Evolutionary conservation across 1,140 invertebrate genomes (phyloP).

Genomic region (Camponotus vicinus): DNA sequence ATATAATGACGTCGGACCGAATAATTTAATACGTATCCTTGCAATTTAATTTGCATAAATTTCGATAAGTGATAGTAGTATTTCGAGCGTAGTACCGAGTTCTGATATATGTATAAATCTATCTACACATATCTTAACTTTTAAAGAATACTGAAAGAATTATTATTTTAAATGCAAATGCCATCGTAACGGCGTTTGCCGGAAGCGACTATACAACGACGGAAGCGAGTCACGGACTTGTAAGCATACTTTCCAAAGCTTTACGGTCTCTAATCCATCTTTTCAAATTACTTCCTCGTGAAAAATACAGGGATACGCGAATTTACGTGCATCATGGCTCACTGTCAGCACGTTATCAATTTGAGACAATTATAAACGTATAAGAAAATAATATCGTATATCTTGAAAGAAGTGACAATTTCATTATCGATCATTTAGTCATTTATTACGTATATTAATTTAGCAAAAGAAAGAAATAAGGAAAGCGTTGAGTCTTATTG

Average conservation of each 20-base stretch:
- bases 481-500: not conserved
- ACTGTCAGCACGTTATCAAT: slow-evolving; percentile 45
- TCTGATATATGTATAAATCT: too few species aligned
- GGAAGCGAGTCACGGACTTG: not conserved
- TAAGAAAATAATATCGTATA: not conserved
- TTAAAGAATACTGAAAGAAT: not conserved
- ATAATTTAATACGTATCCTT: too few species aligned
- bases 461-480: not conserved
- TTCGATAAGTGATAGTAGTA: too few species aligned
- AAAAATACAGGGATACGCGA: slow-evolving; percentile 11
- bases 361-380: not conserved
- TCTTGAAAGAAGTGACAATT: not conserved
- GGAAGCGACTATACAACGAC: not conserved
- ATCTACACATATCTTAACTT: not conserved
- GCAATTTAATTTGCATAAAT: too few species aligned
- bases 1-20: too few species aligned
- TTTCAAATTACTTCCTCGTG: slow-evolving; percentile 31
- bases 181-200: not conserved
- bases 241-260: slow-evolving; percentile 11
- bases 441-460: not conserved
- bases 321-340: slow-evolving; percentile 8
- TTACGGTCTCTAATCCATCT: not conserved
- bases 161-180: not conserved
- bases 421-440: not conserved
- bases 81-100: too few species aligned